Conservation (phyloP, 2,888 invertebrate species). For the Hartigia nigra region DNA sequence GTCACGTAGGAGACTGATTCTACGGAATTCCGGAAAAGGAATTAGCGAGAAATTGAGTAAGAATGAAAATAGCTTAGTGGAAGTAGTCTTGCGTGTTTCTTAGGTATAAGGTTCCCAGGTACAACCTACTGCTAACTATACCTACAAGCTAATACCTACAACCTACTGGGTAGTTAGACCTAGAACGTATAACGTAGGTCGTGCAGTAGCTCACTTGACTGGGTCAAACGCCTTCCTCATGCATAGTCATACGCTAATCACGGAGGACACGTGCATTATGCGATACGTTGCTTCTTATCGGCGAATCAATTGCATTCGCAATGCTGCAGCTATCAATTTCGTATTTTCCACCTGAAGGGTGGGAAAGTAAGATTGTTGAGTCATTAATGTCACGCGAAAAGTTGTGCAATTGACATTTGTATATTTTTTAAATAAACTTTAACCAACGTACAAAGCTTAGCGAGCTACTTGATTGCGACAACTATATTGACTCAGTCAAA, state of each 20-base stretch:
- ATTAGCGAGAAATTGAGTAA: neutral
- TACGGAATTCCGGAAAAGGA: neutral
- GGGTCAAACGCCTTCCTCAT: conserved; percentile 45
- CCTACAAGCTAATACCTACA: neutral
- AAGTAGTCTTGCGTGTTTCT: neutral
- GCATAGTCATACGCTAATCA: conserved; percentile 42
- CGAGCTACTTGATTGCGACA: neutral
- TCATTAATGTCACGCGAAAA: neutral
- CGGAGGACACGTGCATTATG: conserved; percentile 30
- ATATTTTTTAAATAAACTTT: neutral
- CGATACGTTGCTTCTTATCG: neutral
- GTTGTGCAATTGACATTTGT: neutral
- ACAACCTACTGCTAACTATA: neutral
- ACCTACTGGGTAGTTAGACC: conserved; percentile 4
- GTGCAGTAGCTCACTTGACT: conserved; percentile 31
- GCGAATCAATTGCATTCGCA: neutral
- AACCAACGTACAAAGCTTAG: neutral
- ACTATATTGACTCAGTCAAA: neutral
- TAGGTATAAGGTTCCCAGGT: neutral
- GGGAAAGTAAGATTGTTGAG: neutral
- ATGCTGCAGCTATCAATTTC: neutral
- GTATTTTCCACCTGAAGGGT: neutral
- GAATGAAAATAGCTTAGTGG: neutral
- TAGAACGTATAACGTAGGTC: neutral
- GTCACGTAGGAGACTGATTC: neutral